Base-by-base conservation (phyloP, 1,140 invertebrate species). In the Diprion similis region DNA sequence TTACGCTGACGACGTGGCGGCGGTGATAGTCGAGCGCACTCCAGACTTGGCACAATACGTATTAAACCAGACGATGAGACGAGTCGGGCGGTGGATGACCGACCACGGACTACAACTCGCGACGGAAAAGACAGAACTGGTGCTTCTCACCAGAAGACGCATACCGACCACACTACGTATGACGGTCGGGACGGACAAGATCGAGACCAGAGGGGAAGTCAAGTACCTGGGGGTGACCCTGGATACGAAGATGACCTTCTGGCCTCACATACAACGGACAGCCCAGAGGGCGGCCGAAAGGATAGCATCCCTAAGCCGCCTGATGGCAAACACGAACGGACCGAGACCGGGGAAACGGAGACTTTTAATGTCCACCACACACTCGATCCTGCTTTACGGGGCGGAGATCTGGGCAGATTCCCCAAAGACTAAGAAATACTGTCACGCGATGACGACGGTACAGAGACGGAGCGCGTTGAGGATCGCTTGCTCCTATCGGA, bases 121-220 rank as follows among this genome's bases (percentile, higher is more conserved):
- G 77, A 37, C 24, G 51, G 15, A 73, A 17, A 77, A 81, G 69
- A 77, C 75, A 3, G 71, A 80, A 45, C 37, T 71, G 13, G 24
- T 80, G 0, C 13, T 77, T 10, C 65, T 78, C 13, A 68, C 15
- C 11, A 78, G 72, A 65, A 68, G 72, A n/a, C 72, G 70, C 19
- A 76, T 59, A 37, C 19, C 59, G 2, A 46, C 18, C 4, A 37
- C 46, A 6, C 37, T 75, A 8, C 18, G 10, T 1, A 19, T 77
- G 1, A 65, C 37, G n/a, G 19, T 74, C 11, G 46, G 69, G 17
- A 70, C 46, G 8, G 15, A 19, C 6, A 48, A 45, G 10, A 74
- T 76, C 17, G 17, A 10, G 8, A 66, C 64, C 11, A 8, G 1
- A 13, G 46, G 46, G n/a, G 15, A 46, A 67, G 70, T 74, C 19